A percentile compares a stretch with the other conserved stretches of the same genome.
Evolutionary conservation across 2,113 vertebrate species (phyloP).

Genomic region (Myrmecophaga tridactyla): DNA sequence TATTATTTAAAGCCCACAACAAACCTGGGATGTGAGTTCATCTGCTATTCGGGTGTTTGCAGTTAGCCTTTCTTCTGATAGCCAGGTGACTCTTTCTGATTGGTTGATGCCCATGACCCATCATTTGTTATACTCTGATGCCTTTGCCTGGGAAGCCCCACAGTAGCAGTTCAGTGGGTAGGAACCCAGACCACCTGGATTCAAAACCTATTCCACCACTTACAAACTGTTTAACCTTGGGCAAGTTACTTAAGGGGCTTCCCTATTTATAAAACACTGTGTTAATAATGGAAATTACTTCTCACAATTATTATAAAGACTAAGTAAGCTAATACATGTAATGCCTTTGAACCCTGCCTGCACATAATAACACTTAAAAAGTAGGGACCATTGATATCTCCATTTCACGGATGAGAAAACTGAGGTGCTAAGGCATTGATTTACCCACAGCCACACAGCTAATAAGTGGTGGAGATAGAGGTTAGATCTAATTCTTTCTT

Average conservation of each 20-base stretch:
- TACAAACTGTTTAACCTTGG: not conserved
- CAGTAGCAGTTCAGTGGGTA: not conserved
- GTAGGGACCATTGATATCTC: not conserved
- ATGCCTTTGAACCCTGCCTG: rapidly evolving
- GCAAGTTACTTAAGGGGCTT: not conserved
- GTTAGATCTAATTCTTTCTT: not conserved
- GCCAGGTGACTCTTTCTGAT: not conserved
- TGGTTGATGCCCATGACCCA: rapidly evolving
- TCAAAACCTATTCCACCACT: not conserved
- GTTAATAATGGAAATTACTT: not conserved
- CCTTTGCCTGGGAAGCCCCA: not conserved
- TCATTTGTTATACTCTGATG: not conserved
- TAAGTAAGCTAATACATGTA: rapidly evolving
- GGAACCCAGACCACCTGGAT: not conserved
- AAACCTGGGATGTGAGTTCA: not conserved
- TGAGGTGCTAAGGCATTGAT: not conserved
- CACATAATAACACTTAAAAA: not conserved
- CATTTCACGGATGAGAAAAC: not conserved
- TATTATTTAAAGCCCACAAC: too few relatives aligned
- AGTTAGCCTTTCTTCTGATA: not conserved
- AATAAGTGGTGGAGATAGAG: not conserved
- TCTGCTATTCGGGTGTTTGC: not conserved
- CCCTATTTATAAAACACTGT: too few relatives aligned
- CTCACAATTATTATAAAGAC: not conserved
- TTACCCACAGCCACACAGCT: not conserved